A percentile compares a stretch with the other conserved stretches of the same genome.
phyloP scores from a whole-genome alignment of 2,888 invertebrate genomes.

The Aelia acuminata region DNA sequence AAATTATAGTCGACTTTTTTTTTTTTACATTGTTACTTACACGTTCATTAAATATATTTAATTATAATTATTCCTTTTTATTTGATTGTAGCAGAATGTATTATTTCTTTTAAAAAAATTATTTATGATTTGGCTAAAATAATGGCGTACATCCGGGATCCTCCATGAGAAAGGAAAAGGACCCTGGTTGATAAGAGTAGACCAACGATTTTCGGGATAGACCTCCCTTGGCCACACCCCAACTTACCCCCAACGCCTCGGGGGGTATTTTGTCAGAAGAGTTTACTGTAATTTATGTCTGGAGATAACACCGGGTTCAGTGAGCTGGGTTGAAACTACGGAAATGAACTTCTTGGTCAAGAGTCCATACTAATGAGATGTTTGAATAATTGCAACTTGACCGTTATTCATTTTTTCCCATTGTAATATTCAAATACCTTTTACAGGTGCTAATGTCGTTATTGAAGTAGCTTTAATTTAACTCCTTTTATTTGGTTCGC shows the following conservation, averaged over 20 bases:
- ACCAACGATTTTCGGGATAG: neutral
- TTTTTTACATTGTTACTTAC: too few species aligned
- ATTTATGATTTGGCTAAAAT: too few species aligned
- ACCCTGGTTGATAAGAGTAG: neutral
- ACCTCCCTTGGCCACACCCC: neutral
- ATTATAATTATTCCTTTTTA: too few species aligned
- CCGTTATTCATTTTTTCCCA: neutral
- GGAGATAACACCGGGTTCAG: neutral
- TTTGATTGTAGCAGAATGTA: too few species aligned
- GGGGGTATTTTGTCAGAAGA: conserved; percentile 1
- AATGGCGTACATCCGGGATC: too few species aligned
- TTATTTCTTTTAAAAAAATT: too few species aligned
- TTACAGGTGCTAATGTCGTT: neutral
- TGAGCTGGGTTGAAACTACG: neutral
- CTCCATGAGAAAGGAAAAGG: too few species aligned
- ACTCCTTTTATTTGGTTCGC: too few species aligned
- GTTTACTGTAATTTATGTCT: conserved; percentile 14
- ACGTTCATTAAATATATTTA: too few species aligned
- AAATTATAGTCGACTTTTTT: too few species aligned
- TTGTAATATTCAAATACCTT: neutral
- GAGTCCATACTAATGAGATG: neutral
- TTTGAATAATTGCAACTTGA: neutral
- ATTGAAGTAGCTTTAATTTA: neutral
- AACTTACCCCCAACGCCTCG: neutral
- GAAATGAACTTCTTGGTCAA: neutral